Percentiles rank a stretch among this genome's conserved stretches.
phyloP scores from a whole-genome alignment of 2,888 invertebrate genomes.

The Chymomyza fuscimana region DNA sequence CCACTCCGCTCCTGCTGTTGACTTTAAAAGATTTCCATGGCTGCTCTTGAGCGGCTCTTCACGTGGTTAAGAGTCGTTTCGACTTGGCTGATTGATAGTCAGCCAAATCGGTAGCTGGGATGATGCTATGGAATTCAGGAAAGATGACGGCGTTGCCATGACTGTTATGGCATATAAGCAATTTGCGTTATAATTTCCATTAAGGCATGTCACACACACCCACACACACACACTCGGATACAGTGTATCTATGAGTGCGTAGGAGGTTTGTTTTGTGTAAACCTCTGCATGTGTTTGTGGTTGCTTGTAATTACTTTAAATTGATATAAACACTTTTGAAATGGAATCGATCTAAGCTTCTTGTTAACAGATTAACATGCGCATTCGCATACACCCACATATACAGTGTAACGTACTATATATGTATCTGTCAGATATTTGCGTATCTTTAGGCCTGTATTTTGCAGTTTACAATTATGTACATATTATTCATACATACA shows the following conservation, averaged over 20 bases:
- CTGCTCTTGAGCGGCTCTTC: not conserved
- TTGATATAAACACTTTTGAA: constrained; percentile 75
- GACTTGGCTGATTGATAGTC: not conserved
- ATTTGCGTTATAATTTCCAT: constrained; percentile 60
- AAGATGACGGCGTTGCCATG: constrained; percentile 26
- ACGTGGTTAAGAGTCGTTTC: not conserved
- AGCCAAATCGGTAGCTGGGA: not conserved
- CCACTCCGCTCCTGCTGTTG: not conserved
- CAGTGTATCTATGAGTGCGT: not conserved
- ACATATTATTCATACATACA: constrained; percentile 56
- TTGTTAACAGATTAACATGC: constrained; percentile 73
- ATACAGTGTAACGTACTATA: constrained; percentile 8
- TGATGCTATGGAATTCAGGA: not conserved
- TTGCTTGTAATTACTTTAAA: constrained; percentile 73
- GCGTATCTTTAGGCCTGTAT: not conserved
- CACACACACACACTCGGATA: constrained; percentile 15
- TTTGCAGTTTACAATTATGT: constrained; percentile 66
- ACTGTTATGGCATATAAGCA: constrained; percentile 48
- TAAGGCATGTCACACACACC: constrained; percentile 36
- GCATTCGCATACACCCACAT: constrained; percentile 31
- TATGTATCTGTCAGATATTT: not conserved
- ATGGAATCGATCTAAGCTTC: constrained; percentile 75
- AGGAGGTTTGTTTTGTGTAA: constrained; percentile 39
- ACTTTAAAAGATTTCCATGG: not conserved
- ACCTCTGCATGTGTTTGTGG: constrained; percentile 61